Base-by-base conservation (phyloP, 2,888 invertebrate species). In the Rapana venosa region DNA sequence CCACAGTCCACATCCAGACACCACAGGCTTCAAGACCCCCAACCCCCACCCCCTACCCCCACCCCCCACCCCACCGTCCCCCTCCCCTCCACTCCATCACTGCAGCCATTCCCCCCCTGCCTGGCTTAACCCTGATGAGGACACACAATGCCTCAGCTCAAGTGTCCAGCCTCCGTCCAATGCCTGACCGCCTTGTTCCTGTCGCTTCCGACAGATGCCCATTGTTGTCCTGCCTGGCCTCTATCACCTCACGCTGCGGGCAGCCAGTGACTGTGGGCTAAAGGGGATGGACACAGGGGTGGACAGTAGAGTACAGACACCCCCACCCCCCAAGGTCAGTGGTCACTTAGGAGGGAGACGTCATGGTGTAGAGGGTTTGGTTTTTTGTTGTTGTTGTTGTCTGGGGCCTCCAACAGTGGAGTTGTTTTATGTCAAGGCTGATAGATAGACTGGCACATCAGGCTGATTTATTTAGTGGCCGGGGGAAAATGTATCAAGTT, bases 361-460 rank as follows among this genome's bases (percentile, higher is more conserved):
- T 35, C 35, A 20, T 35, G 35, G 35, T 5, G 35, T 15, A n/a
- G 20, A 17, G 6, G 11, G 11, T 30, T 77, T n/a, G n/a, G n/a
- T 47, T 47, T 47, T 70, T 26, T 70, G 70, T 70, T 4, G 2
- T 1, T 70, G 70, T 70, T 4, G 2, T 2, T 35, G 36, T 17
- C 22, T 20, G 17, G 15, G 32, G 8, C 36, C 20, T 81, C 26
- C 20, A 81, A 36, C 17, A 17, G 13, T 81, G 35, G 47, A 84
- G 84, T 84, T 84, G 58, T 84, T 84, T 58, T 30, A 84, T 84
- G 84, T 58, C 84, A 84, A 30, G 84, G 22, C n/a, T 84, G 84
- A 84, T 84, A 58, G 84, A 84, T 84, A 58, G 84, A 58, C n/a
- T 58, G 58, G 56, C 58, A 79, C 77, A 79, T 79, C 32, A 15